These are phyloP conservation scores for Thereva nobilitata DNA, from an alignment of 2,888 invertebrate species.

Conservation along the genomic window DNA sequence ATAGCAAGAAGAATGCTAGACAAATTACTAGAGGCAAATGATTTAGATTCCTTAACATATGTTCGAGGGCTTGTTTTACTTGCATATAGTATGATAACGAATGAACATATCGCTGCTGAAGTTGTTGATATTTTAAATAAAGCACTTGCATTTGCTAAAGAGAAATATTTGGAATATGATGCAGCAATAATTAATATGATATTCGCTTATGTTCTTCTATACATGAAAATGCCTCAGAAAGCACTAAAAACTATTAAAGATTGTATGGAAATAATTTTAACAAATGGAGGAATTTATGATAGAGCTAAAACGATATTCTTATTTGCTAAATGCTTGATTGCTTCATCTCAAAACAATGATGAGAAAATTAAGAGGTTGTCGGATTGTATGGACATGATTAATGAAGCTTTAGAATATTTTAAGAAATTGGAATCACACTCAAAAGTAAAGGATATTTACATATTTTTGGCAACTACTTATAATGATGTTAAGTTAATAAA, in stretches of 20 bases:
- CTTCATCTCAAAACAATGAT: slow-evolving; percentile 62
- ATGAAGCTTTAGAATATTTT: slow-evolving; percentile 71
- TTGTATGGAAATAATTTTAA: slow-evolving; percentile 71
- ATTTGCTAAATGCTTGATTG: slow-evolving; percentile 78
- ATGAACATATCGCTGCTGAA: slow-evolving; percentile 61
- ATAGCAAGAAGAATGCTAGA: slow-evolving; percentile 54
- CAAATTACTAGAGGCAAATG: slow-evolving; percentile 47
- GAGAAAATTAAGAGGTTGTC: slow-evolving; percentile 60
- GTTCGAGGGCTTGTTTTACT: slow-evolving; percentile 71
- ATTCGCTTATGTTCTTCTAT: slow-evolving; percentile 75
- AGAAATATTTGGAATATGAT: slow-evolving; percentile 77
- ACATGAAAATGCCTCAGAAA: slow-evolving; percentile 75
- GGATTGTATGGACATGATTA: slow-evolving; percentile 61
- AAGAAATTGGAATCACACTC: slow-evolving; percentile 75
- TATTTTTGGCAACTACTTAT: slow-evolving; percentile 68
- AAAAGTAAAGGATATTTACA: slow-evolving; percentile 68
- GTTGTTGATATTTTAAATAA: slow-evolving; percentile 66
- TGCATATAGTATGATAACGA: slow-evolving; percentile 66
- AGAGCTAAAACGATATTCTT: slow-evolving; percentile 75
- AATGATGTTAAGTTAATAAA: slow-evolving; percentile 71
- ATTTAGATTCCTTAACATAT: slow-evolving; percentile 59
- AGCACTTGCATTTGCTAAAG: slow-evolving; percentile 74
- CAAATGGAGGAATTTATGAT: slow-evolving; percentile 82
- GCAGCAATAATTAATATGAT: slow-evolving; percentile 76
- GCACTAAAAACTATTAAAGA: slow-evolving; percentile 72